Conservation (phyloP, 1,140 invertebrate genomes). For the Apolygus lucorum region DNA sequence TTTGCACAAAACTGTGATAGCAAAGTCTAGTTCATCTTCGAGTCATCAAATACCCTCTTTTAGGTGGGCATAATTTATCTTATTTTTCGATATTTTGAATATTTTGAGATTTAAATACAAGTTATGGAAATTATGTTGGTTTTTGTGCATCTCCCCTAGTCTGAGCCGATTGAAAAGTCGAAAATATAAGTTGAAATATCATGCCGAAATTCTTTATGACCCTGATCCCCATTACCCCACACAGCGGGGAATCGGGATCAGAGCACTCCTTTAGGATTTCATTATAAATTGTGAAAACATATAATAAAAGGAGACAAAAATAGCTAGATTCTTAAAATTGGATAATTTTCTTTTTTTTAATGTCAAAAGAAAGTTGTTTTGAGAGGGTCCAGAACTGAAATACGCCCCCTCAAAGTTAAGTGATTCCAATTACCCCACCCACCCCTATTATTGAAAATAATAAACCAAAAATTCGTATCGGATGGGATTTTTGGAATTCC, state of each 20-base stretch:
- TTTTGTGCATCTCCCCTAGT: constrained; percentile 9
- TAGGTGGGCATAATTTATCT: too few relatives aligned
- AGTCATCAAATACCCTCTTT: neutral
- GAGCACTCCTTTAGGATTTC: constrained; percentile 4
- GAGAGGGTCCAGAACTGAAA: neutral
- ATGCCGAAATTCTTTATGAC: neutral
- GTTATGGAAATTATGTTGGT: constrained; percentile 1
- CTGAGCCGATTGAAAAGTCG: neutral
- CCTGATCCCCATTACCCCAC: neutral
- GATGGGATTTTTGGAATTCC: too few relatives aligned
- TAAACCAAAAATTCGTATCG: too few relatives aligned
- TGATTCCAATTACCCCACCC: constrained; percentile 17
- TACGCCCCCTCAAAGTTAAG: neutral
- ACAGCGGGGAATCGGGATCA: neutral
- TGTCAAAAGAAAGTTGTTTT: neutral
- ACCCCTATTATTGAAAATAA: too few relatives aligned
- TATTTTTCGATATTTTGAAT: neutral
- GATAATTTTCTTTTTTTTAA: neutral
- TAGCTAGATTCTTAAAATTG: neutral
- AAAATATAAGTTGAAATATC: neutral
- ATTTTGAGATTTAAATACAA: constrained; percentile 4
- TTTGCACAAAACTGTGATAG: neutral
- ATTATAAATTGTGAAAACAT: constrained; percentile 3
- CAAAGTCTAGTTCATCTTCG: neutral
- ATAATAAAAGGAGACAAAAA: neutral